These are phyloP conservation scores for Lota lota DNA, from an alignment of 2,113 vertebrate species.

Conservation along the genomic window DNA sequence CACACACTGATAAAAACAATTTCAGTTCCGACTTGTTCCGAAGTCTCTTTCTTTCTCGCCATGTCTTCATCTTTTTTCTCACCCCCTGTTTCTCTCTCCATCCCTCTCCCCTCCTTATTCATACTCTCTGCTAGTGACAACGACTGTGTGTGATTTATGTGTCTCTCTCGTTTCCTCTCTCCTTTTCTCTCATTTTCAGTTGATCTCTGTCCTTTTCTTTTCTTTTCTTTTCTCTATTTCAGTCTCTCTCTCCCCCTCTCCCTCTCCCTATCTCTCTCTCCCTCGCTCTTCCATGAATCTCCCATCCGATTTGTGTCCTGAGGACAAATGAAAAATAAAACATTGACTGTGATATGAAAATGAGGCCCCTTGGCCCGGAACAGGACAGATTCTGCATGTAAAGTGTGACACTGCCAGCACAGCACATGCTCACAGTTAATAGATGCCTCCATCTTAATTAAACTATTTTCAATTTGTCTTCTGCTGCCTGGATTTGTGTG, in stretches of 20 bases:
- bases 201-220: not conserved
- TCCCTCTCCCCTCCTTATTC: not conserved
- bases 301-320: conserved; percentile 24
- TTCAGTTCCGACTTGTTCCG: too few relatives aligned
- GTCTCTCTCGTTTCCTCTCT: not conserved
- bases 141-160: not conserved
- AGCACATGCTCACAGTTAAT: too few relatives aligned
- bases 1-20: not conserved
- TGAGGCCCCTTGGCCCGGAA: conserved; percentile 28
- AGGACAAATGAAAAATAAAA: conserved; percentile 51
- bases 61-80: conserved; percentile 7
- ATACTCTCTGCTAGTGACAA: too few relatives aligned
- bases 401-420: too few relatives aligned
- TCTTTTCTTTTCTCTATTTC: not conserved
- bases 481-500: too few relatives aligned
- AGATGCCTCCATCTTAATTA: too few relatives aligned
- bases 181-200: not conserved
- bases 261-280: too few relatives aligned
- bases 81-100: not conserved
- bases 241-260: not conserved
- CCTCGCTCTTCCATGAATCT: too few relatives aligned
- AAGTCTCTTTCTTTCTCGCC: conserved; percentile 19
- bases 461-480: too few relatives aligned
- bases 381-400: conserved; percentile 13
- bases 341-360: conserved; percentile 50